phyloP scores from a whole-genome alignment of 2,113 vertebrate species.

The Arothron firmamentum region DNA sequence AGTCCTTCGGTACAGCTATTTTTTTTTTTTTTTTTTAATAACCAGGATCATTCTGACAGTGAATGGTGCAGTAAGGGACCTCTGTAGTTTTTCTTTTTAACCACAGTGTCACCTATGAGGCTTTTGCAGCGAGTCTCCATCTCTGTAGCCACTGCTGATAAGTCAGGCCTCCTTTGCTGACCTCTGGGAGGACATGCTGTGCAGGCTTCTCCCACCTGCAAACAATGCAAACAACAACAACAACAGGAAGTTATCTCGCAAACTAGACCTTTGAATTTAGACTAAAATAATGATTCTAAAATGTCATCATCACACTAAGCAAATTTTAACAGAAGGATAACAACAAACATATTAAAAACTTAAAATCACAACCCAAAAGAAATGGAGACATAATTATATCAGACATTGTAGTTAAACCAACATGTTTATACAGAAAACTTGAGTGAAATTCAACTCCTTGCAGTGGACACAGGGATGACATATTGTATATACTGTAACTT shows the following conservation, averaged over 20 bases:
- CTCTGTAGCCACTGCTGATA: constrained; percentile 77
- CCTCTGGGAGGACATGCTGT: constrained; percentile 69
- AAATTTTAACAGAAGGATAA: background rate
- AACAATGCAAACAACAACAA: too few relatives aligned
- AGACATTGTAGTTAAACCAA: background rate
- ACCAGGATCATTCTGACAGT: background rate
- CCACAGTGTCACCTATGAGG: constrained; percentile 12
- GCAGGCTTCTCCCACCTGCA: constrained; percentile 80
- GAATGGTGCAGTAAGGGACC: constrained; percentile 10
- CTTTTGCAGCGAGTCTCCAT: constrained; percentile 73
- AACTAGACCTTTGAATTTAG: background rate
- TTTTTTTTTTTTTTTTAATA: background rate
- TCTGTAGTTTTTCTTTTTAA: background rate
- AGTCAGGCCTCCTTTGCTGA: constrained; percentile 66
- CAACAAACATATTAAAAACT: background rate
- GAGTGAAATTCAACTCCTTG: background rate
- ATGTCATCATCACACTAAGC: background rate
- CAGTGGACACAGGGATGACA: background rate
- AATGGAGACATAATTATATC: background rate
- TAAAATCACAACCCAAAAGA: background rate
- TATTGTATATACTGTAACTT: background rate
- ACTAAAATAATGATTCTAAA: background rate
- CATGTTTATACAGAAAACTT: background rate
- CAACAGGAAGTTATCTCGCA: constrained; percentile 14
- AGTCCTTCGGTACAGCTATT: background rate